Evolutionary conservation across 2,113 vertebrate genomes (phyloP), one percentile per base, ranked within the genome.

Genomic region (Prietella phreatophila): DNA sequence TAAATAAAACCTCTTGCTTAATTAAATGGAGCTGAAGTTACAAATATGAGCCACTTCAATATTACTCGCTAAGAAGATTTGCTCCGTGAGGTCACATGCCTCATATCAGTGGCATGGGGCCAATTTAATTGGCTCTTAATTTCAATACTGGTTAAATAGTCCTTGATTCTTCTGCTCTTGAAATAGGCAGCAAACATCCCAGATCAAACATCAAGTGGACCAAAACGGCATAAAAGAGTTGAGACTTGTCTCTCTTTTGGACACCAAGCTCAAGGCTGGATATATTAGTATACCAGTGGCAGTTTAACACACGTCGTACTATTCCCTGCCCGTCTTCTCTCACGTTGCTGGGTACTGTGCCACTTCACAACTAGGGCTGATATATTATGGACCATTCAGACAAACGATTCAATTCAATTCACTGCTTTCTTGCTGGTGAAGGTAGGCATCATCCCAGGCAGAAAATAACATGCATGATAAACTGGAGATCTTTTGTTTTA

Each of bases 21-120:
- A 82, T 82, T 82, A 60, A 82, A 82, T 15, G 5, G 25, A 25
- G 19, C 56, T 60, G 53, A 58, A 81, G 76, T 79, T 53, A 78
- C 47, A 7, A 53, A 47, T 27, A 79, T 13, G 50, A 80, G 78
- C 27, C 50, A 10, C 78, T 30, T 80, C 27, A 80, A 80, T 56
- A 56, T 19, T 56, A 56, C 50, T 80, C 50, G 17, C 13, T 55
- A n/a, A n/a, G n/a, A 80, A 30, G 30, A 81, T 36, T 20, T 30
- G 27, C 30, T 58, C 53, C 1, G n/a, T 80, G n/a, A 80, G 50
- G 78, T 80, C 47, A 55, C 47, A 11, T 1, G 7, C 19, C 55
- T 60, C 19, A 2, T 39, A 60, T 60, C 17, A 3, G 79, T 33
- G 55, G 79, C 27, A n/a, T 3, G 65, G 30, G 61, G 69, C 60